phyloP scores from a whole-genome alignment of 2,888 invertebrate genomes.

The Rhagonycha lutea region DNA sequence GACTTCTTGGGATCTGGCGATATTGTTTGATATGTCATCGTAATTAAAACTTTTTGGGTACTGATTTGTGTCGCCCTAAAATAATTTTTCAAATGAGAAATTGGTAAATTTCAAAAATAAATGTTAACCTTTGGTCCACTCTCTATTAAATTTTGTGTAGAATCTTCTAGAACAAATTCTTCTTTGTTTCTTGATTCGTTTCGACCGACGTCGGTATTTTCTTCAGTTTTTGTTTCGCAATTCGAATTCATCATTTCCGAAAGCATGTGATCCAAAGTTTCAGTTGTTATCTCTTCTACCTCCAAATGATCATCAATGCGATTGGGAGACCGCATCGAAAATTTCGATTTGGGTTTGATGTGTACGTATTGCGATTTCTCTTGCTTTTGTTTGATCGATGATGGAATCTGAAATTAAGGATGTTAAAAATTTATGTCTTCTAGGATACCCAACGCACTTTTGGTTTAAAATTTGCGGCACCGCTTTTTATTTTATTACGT shows the following conservation, averaged over 20 bases:
- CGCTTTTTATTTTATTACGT: slow-evolving; percentile 27
- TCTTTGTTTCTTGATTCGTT: neutral
- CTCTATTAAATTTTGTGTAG: neutral
- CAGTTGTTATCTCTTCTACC: slow-evolving; percentile 40
- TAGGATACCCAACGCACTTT: slow-evolving; percentile 29
- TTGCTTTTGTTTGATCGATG: slow-evolving; percentile 32
- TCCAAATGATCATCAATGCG: slow-evolving; percentile 26
- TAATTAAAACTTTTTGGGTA: slow-evolving; percentile 35
- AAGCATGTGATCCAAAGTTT: slow-evolving; percentile 39
- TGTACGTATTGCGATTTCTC: neutral
- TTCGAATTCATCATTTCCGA: slow-evolving; percentile 37
- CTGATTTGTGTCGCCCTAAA: neutral
- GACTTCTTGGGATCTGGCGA: slow-evolving; percentile 17
- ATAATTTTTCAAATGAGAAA: neutral
- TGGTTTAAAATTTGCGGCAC: slow-evolving; percentile 37
- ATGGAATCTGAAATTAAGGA: slow-evolving; percentile 21
- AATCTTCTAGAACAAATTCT: neutral
- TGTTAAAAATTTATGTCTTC: neutral
- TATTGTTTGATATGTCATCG: slow-evolving; percentile 36
- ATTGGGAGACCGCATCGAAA: neutral
- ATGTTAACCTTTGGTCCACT: neutral
- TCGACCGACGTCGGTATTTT: neutral
- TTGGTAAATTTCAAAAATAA: neutral
- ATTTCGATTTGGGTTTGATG: neutral
- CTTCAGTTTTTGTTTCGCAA: neutral